Percentiles rank a stretch among this genome's conserved stretches.
Evolutionary conservation across 1,140 invertebrate species (phyloP).

Genomic region (Watersipora subatra): DNA sequence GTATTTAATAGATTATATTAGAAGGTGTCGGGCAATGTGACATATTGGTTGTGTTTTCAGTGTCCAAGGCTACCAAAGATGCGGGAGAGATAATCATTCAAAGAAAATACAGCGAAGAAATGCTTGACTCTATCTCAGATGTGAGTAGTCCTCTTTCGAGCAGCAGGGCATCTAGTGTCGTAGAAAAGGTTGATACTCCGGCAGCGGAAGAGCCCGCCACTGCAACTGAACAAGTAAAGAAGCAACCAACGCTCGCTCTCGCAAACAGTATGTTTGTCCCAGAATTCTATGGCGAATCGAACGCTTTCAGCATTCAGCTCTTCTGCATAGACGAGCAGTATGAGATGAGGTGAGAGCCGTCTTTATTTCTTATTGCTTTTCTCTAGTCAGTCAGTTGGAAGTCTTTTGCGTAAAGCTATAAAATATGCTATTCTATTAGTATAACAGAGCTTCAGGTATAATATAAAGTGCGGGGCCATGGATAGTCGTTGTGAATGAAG

Average conservation of each 20-base stretch:
- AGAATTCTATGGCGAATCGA: slow-evolving; percentile 19
- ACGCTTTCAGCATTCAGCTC: slow-evolving; percentile 52
- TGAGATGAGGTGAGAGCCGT: slow-evolving; percentile 41
- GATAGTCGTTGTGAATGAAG: no score
- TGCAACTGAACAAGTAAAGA: neutral
- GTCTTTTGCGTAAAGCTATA: no score
- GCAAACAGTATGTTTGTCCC: neutral
- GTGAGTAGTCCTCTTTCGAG: neutral
- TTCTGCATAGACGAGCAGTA: slow-evolving; percentile 51
- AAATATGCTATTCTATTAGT: no score
- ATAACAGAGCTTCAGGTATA: no score
- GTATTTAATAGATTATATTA: no score
- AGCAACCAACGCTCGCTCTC: neutral
- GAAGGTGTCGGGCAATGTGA: no score
- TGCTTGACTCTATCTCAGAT: neutral
- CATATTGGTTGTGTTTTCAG: no score
- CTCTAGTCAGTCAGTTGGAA: neutral
- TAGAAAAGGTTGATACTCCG: neutral
- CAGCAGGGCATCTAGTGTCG: neutral
- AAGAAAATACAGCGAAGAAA: neutral
- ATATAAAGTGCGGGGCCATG: no score
- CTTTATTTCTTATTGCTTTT: slow-evolving; percentile 1
- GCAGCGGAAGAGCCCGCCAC: neutral
- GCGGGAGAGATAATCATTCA: neutral
- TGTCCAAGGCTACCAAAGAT: neutral